A percentile compares a stretch with the other conserved stretches of the same genome.
These are phyloP conservation scores for Spisula subtruncata DNA, from an alignment of 2,888 invertebrate species.

Conservation along the genomic window DNA sequence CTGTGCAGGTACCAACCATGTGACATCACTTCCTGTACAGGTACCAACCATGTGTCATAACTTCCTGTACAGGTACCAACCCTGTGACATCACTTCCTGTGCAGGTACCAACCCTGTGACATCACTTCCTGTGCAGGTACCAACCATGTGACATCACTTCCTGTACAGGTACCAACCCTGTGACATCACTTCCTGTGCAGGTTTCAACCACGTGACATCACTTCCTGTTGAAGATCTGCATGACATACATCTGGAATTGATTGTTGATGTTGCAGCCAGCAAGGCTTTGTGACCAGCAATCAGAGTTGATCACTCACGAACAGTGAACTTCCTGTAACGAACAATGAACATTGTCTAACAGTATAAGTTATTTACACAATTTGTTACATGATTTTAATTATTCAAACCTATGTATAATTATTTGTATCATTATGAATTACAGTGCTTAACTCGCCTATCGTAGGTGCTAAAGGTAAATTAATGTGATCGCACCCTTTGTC, in stretches of 20 bases:
- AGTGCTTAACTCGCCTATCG: too few relatives aligned
- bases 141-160: not conserved
- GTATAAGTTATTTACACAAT: not conserved
- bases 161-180: not conserved
- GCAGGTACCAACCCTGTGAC: not conserved
- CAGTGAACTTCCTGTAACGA: not conserved
- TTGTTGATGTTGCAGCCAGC: not conserved
- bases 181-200: not conserved
- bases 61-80: too few relatives aligned
- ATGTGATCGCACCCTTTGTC: too few relatives aligned
- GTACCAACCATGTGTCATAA: not conserved
- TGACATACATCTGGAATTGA: not conserved
- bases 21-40: not conserved
- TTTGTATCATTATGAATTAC: not conserved
- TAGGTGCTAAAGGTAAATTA: too few relatives aligned
- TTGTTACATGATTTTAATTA: not conserved
- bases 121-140: not conserved
- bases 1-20: not conserved
- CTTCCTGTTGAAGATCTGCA: not conserved
- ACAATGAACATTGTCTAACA: not conserved
- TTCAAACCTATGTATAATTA: not conserved
- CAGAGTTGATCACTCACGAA: too few relatives aligned
- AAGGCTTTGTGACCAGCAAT: too few relatives aligned
- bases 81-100: constrained; percentile 16
- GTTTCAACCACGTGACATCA: not conserved